phyloP scores from a whole-genome alignment of 2,797 vertebrate species.

The Zonotrichia albicollis region DNA sequence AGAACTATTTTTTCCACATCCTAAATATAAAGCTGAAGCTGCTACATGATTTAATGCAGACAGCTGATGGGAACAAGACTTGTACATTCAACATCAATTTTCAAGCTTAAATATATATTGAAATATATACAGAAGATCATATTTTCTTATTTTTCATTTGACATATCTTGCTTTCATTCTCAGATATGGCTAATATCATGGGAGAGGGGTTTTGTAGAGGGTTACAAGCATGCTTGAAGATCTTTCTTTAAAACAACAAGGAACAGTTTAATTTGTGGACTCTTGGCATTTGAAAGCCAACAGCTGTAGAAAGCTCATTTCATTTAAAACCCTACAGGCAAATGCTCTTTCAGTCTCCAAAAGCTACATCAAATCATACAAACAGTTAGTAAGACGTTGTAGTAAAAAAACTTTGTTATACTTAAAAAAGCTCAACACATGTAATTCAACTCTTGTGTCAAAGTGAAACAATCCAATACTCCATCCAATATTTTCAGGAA shows the following conservation, averaged over 20 bases:
- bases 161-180: background rate
- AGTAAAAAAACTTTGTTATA: constrained; percentile 15
- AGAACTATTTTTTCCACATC: background rate
- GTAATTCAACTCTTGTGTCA: background rate
- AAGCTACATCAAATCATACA: background rate
- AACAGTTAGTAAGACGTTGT: background rate
- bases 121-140: background rate
- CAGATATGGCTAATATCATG: background rate
- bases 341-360: background rate
- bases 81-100: background rate
- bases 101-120: background rate
- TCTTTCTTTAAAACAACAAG: background rate
- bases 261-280: background rate
- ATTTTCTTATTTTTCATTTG: background rate
- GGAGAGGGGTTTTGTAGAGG: accelerated
- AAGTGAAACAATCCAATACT: constrained; percentile 5
- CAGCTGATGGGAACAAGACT: background rate
- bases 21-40: background rate
- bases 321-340: constrained; percentile 33
- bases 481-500: background rate
- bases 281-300: constrained; percentile 6
- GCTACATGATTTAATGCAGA: background rate
- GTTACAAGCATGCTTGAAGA: background rate
- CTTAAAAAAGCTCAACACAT: background rate
- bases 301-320: constrained; percentile 49